Evolutionary conservation across 1,140 invertebrate species (phyloP), one percentile per base, ranked within the genome.

Genomic region (Neuroterus valhalla): DNA sequence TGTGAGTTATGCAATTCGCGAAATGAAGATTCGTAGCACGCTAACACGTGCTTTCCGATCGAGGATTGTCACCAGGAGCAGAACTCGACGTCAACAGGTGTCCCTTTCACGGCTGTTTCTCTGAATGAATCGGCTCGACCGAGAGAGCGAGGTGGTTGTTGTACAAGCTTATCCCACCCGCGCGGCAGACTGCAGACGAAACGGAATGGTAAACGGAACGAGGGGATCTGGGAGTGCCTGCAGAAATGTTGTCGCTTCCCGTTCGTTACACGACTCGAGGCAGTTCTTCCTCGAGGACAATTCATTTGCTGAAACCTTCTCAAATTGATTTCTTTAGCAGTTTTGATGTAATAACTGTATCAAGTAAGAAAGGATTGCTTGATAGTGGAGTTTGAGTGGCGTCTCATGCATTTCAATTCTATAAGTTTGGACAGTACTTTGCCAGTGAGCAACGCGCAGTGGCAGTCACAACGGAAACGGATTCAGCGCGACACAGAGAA

Each of bases 41-140:
- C 79, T 66, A 76, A 76, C 83, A 81, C 82, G 83, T 81, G 81
- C 79, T 76, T 70, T 72, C 69, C 82, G 86, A 88, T 89, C 88
- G 87, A 85, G 85, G 81, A 88, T 86, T 89, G 86, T 88, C 86
- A 82, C 85, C 80, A 77, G 81, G 81, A 82, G 84, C 81, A 77
- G 78, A 81, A 80, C 79, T 79, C 77, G 79, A 81, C 78, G 85
- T 86, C 89, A 90, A 90, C 89, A 90, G 89, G 89, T 90, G 89
- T 90, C 89, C 86, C 89, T 90, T 90, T 90, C 88, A 90, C 88
- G 88, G 86, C 81, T 85, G 86, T 90, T 90, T 90, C 89, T 90
- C 89, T 89, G 87, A 90, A 90, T 90, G 89, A 90, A 90, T 89
- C 87, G 85, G 86, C 86, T 87, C 87, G 87, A 84, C 82, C 81